A percentile compares a stretch with the other conserved stretches of the same genome.
Conservation (phyloP, 2,113 vertebrate species). For the Menura novaehollandiae region DNA sequence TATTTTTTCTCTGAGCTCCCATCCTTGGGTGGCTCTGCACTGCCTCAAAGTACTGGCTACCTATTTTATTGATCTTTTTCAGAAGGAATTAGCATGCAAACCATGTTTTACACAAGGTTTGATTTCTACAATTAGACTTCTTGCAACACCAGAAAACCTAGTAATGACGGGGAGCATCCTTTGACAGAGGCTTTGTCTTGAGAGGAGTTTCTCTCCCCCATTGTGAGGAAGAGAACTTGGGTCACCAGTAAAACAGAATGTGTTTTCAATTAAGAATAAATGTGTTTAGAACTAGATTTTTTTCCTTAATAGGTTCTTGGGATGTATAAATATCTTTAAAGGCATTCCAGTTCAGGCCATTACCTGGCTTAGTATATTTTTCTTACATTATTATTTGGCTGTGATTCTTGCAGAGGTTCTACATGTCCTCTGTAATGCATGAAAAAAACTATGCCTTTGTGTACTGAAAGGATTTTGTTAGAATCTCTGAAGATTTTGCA, state of each 20-base stretch:
- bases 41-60: neutral
- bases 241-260: neutral
- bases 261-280: neutral
- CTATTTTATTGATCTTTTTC: neutral
- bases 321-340: neutral
- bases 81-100: neutral
- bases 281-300: neutral
- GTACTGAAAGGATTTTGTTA: neutral
- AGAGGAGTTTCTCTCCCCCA: neutral
- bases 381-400: neutral
- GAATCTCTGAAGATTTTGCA: neutral
- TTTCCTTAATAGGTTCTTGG: neutral
- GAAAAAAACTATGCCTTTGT: neutral
- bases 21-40: neutral
- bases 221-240: neutral
- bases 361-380: neutral
- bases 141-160: neutral
- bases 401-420: neutral
- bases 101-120: neutral
- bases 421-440: neutral
- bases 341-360: neutral
- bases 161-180: neutral
- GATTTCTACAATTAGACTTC: neutral
- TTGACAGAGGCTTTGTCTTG: neutral
- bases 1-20: neutral